These are phyloP conservation scores for Drosophila tristis DNA, from an alignment of 1,140 invertebrate genomes.

Conservation along the genomic window DNA sequence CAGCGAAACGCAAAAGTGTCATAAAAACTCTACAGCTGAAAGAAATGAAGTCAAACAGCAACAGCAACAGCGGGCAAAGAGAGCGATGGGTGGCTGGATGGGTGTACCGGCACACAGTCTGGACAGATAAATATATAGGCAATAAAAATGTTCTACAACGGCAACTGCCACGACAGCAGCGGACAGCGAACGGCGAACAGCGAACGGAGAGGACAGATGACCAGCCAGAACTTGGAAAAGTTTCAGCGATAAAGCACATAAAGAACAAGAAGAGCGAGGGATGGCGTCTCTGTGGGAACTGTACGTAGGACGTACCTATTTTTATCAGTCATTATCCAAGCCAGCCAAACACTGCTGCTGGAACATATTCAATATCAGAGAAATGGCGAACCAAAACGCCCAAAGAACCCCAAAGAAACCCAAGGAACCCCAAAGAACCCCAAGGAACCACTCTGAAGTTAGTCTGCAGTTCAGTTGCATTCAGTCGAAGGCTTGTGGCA, in stretches of 20 bases:
- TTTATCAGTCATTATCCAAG: neutral
- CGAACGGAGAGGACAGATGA: conserved; percentile 2
- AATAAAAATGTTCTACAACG: conserved; percentile 71
- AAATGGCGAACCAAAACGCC: no score
- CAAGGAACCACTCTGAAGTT: no score
- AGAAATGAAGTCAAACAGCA: conserved; percentile 68
- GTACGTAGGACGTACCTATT: neutral
- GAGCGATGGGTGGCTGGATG: no score
- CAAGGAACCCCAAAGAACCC: no score
- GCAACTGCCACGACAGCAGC: conserved; percentile 40
- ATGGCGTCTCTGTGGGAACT: neutral
- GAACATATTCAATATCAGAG: no score
- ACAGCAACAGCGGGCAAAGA: neutral
- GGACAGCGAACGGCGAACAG: conserved; percentile 4
- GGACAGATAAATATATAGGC: conserved; percentile 57
- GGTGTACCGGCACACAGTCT: conserved; percentile 2
- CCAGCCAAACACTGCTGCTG: no score
- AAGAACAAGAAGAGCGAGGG: neutral
- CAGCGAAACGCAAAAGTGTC: conserved; percentile 56
- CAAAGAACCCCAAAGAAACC: no score
- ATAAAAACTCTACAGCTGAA: conserved; percentile 67
- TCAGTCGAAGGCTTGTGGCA: no score
- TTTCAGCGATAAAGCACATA: conserved; percentile 25
- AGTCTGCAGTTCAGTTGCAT: no score
- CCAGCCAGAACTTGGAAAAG: conserved; percentile 11